Percentiles rank a stretch among this genome's conserved stretches.
phyloP scores from a whole-genome alignment of 2,888 invertebrate genomes.

The Poecilus cupreus region DNA sequence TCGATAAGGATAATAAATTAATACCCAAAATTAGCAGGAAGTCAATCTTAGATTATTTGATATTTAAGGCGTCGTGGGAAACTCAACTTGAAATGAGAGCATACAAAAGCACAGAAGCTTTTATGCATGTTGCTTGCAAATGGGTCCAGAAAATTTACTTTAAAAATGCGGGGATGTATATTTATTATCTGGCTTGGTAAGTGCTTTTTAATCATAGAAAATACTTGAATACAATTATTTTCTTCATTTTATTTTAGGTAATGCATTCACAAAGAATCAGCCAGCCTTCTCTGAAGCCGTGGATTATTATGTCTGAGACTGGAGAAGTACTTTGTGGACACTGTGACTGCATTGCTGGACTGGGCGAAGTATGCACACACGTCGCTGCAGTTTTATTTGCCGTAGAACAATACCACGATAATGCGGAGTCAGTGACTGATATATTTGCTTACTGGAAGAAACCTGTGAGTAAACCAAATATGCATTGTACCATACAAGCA shows the following conservation, averaged over 20 bases:
- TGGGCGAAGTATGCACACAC: not conserved
- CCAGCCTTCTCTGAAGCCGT: not conserved
- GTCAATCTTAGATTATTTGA: too few relatives aligned
- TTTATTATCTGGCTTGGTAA: not conserved
- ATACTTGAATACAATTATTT: not conserved
- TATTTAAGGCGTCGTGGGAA: too few relatives aligned
- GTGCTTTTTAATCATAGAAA: not conserved
- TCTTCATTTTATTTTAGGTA: not conserved
- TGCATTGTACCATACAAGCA: not conserved
- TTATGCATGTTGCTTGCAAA: not conserved
- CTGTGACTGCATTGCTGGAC: slow-evolving; percentile 10
- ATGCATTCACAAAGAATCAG: not conserved
- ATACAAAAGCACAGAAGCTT: not conserved
- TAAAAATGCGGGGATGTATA: not conserved
- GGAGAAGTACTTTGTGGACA: slow-evolving; percentile 12
- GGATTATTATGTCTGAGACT: not conserved
- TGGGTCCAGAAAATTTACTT: not conserved
- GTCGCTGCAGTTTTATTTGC: slow-evolving; percentile 9
- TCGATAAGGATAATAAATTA: too few relatives aligned
- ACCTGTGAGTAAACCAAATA: not conserved
- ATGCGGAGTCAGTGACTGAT: not conserved
- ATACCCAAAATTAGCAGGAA: too few relatives aligned
- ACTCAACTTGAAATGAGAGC: not conserved
- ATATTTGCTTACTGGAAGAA: slow-evolving; percentile 9
- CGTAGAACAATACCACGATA: not conserved